Evolutionary conservation across 2,113 vertebrate genomes (phyloP), one percentile per base, ranked within the genome.

Genomic region (Strix uralensis): DNA sequence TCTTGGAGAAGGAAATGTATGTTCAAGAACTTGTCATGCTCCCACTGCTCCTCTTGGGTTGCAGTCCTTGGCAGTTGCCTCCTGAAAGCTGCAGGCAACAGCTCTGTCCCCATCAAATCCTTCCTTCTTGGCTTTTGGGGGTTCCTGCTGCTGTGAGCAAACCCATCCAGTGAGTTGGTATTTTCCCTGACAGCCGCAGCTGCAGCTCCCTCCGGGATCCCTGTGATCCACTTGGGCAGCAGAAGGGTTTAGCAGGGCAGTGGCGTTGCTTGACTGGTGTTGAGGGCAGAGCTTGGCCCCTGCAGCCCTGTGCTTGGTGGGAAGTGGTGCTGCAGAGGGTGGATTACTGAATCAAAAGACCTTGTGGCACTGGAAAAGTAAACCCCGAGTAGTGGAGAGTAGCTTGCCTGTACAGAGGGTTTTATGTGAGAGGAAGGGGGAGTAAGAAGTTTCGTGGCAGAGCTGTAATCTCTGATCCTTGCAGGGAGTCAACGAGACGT

Each of bases 401-500:
- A 88, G 32, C 12, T 61, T 87, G 22, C 6, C 46, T 85, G 52
- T 49, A 29, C 47, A 57, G 55, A 59, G 42, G 25, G 52, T 9
- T 92, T 86, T 52, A 32, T 57, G 49, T 44, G 57, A 72, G 47
- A 63, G 73, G 61, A 75, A 80, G 3, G 11, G 22, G 49, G n/a
- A 74, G 67, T 66, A 81, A 38, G 44, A 55, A n/a, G 38, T 62
- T 75, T 79, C 82, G 34, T 88, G 40, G 16, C 71, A 58, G 81
- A 70, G 42, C 55, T 47, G 32, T 89, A 46, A 83, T 62, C 46
- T 92, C 49, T 90, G 54, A 52, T 93, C 70, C 69, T 92, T 95
- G 22, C 95, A 98, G 98, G 97, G 95, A 47, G 82, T 66, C 21
- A 26, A 10, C 29, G 81, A 90, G 26, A 73, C 95, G 0, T 94